Percentiles rank a stretch among this genome's conserved stretches.
Conservation (phyloP, 2,797 vertebrate species). For the Neosalanx taihuensis region DNA sequence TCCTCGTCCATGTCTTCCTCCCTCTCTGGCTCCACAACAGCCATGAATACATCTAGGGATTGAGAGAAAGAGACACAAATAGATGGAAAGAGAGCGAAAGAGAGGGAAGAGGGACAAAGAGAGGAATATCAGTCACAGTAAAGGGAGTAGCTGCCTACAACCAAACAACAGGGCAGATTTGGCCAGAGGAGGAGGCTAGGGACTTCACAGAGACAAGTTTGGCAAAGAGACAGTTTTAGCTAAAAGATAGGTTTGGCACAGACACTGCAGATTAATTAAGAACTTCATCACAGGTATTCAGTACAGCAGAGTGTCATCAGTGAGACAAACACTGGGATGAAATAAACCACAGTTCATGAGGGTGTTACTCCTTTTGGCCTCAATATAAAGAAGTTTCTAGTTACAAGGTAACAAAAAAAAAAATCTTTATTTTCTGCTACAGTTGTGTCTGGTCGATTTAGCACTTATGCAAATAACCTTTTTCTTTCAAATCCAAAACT, state of each 20-base stretch:
- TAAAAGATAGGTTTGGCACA: background rate
- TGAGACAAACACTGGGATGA: background rate
- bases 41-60: slow-evolving; percentile 45
- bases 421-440: too few relatives aligned
- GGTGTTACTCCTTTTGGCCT: background rate
- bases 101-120: background rate
- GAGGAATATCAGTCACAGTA: background rate
- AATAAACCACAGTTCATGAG: background rate
- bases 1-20: background rate
- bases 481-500: too few relatives aligned
- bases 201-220: background rate
- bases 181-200: background rate
- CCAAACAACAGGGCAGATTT: slow-evolving; percentile 5
- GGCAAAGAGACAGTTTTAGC: background rate
- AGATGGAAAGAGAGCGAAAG: background rate
- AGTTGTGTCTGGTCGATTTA: too few relatives aligned
- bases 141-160: background rate
- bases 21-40: slow-evolving; percentile 22
- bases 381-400: too few relatives aligned
- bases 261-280: background rate
- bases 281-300: background rate
- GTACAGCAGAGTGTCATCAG: background rate
- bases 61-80: background rate
- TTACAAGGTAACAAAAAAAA: too few relatives aligned
- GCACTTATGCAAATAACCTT: too few relatives aligned